A percentile compares a stretch with the other conserved stretches of the same genome.
Conservation (phyloP, 1,140 invertebrate genomes). For the Trichoplusia ni region DNA sequence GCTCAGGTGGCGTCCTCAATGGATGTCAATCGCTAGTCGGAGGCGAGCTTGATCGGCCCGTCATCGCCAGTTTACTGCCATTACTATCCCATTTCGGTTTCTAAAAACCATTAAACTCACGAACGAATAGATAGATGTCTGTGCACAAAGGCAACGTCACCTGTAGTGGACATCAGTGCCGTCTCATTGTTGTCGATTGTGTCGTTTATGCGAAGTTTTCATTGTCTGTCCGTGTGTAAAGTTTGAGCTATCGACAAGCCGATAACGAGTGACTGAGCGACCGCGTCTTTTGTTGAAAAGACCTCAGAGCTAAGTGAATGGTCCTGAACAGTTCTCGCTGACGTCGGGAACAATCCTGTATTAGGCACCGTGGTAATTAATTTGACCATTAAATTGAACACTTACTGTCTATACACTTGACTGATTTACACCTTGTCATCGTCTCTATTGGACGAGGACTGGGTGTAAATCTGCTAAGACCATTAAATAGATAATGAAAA, state of each 20-base stretch:
- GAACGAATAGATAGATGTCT: constrained; percentile 45
- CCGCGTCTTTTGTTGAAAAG: constrained; percentile 63
- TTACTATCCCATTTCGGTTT: constrained; percentile 5
- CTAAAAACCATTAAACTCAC: constrained; percentile 41
- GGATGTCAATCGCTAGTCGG: no score
- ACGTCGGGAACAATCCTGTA: no score
- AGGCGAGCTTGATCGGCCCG: no score
- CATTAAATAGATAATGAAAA: no score
- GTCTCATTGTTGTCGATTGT: constrained; percentile 53
- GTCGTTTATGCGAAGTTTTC: constrained; percentile 66
- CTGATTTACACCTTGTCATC: no score
- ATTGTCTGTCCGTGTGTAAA: constrained; percentile 64
- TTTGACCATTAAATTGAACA: no score
- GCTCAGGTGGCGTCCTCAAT: no score
- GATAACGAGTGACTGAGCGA: constrained; percentile 55
- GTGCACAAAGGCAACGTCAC: constrained; percentile 56
- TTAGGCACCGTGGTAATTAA: no score
- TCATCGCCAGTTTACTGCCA: no score
- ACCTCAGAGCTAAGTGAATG: constrained; percentile 61
- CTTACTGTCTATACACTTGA: no score
- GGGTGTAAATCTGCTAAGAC: no score
- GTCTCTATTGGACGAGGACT: no score
- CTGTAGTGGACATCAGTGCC: constrained; percentile 47
- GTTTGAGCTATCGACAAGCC: constrained; percentile 68
- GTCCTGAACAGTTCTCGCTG: constrained; percentile 43